Conservation (phyloP, 2,888 invertebrate species). For the Sinohyriopsis cumingii region DNA sequence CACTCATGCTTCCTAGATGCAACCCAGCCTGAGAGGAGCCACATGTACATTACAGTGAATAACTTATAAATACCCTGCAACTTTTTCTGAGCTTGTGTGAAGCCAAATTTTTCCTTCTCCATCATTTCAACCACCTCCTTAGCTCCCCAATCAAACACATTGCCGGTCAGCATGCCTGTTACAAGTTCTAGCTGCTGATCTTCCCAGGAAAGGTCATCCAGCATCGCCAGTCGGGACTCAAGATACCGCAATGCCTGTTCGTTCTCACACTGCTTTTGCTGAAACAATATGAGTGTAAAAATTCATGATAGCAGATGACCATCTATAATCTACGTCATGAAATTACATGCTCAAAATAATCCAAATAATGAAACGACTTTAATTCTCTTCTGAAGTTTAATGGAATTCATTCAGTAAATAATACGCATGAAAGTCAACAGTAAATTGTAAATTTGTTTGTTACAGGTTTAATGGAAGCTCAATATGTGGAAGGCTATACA, state of each 20-base stretch:
- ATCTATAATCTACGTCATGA: neutral
- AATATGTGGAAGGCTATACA: no score
- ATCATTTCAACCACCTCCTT: conserved; percentile 89
- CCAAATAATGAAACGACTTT: no score
- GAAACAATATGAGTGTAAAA: no score
- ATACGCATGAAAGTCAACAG: no score
- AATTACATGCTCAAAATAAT: neutral
- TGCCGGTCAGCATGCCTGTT: conserved; percentile 81
- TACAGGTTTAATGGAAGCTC: no score
- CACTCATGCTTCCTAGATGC: no score
- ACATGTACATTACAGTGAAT: no score
- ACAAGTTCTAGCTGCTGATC: conserved; percentile 73
- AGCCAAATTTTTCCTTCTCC: conserved; percentile 83
- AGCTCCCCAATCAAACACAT: conserved; percentile 99
- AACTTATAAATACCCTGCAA: conserved; percentile 78
- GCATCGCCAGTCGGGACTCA: conserved; percentile 78
- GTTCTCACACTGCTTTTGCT: conserved; percentile 92
- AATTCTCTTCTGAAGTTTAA: no score
- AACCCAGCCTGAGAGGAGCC: no score
- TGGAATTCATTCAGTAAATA: no score
- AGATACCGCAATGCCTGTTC: conserved; percentile 83
- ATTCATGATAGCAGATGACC: no score
- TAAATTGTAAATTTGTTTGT: no score
- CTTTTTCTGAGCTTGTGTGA: conserved; percentile 85
- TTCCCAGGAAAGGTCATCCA: conserved; percentile 80